phyloP scores from a whole-genome alignment of 2,888 invertebrate species.

The Taenaris catops region DNA sequence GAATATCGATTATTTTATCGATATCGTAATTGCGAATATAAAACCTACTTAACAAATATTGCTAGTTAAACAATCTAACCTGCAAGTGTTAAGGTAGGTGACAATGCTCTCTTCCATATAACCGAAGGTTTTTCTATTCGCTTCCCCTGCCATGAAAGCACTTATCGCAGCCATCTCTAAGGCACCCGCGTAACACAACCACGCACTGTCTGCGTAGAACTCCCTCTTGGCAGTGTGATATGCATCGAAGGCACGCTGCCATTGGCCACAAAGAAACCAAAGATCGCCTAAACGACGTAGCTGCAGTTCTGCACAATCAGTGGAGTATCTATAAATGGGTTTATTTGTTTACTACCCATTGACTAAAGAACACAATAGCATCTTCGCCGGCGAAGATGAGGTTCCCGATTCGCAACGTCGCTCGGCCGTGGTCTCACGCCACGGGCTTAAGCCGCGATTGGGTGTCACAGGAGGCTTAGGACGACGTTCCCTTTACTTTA shows the following conservation, averaged over 20 bases:
- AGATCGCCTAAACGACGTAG: constrained; percentile 95
- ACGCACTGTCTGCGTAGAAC: constrained; percentile 97
- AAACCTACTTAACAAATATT: too few species aligned
- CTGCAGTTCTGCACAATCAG: constrained; percentile 94
- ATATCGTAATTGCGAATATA: too few species aligned
- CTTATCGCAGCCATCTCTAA: constrained; percentile 97
- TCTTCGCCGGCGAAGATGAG: too few species aligned
- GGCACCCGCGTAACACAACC: constrained; percentile 98
- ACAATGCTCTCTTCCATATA: constrained; percentile 98
- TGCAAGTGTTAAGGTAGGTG: constrained; percentile 94
- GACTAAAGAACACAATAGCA: too few species aligned
- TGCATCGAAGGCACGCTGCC: constrained; percentile 93
- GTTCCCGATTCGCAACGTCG: too few species aligned
- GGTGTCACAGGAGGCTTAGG: too few species aligned
- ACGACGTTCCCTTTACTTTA: too few species aligned
- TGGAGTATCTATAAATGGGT: constrained; percentile 88
- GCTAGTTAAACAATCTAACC: constrained; percentile 64
- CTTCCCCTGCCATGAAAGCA: constrained; percentile 92
- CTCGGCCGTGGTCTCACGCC: too few species aligned
- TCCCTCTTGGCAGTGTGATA: constrained; percentile 99
- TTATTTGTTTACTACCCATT: too few species aligned
- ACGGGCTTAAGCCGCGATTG: too few species aligned
- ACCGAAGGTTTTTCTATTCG: constrained; percentile 87
- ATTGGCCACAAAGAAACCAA: constrained; percentile 97
- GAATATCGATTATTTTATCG: too few species aligned